Conservation (phyloP, 2,113 vertebrate genomes). For the Megaptera novaeangliae region DNA sequence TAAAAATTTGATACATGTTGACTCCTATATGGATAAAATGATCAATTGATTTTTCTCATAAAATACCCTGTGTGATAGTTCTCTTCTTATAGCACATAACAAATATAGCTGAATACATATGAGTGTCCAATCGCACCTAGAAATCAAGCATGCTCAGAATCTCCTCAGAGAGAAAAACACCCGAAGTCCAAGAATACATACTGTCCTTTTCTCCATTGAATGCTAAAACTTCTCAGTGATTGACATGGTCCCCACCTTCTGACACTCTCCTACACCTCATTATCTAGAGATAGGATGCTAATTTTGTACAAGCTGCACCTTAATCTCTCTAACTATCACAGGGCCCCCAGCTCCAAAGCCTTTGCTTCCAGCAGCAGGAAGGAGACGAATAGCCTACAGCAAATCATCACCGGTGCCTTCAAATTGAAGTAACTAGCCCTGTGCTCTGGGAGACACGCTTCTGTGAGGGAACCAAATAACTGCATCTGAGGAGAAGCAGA, state of each 20-base stretch:
- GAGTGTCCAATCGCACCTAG: neutral
- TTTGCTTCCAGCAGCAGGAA: neutral
- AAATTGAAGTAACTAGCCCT: neutral
- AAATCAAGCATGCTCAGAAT: neutral
- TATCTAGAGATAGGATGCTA: neutral
- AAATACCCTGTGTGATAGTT: neutral
- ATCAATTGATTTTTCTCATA: neutral
- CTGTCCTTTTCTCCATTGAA: neutral
- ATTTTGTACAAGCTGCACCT: neutral
- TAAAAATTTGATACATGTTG: neutral
- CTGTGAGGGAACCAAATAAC: neutral
- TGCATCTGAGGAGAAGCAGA: neutral
- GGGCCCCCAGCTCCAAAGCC: neutral
- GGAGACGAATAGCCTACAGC: accelerated
- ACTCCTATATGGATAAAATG: neutral
- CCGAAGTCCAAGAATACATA: neutral
- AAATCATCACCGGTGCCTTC: neutral
- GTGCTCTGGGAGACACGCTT: accelerated
- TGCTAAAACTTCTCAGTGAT: neutral
- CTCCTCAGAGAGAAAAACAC: neutral
- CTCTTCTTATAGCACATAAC: neutral
- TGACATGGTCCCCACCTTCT: neutral
- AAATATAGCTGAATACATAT: neutral
- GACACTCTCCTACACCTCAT: neutral
- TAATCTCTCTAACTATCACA: too few relatives aligned